phyloP scores from a whole-genome alignment of 2,113 vertebrate species.

The Lipotes vexillifer region DNA sequence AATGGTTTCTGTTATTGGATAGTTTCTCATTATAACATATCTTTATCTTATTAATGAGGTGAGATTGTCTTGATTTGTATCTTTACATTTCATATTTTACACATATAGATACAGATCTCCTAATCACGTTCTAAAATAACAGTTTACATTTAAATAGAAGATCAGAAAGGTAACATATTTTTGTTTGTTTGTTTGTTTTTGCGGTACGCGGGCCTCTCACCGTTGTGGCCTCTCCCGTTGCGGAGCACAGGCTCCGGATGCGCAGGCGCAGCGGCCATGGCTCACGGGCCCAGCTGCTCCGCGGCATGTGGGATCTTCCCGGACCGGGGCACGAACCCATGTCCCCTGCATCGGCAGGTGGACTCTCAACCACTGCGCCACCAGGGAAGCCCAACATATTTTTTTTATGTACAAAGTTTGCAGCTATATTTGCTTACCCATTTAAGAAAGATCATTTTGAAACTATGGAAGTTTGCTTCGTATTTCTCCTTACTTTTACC shows the following conservation, averaged over 20 bases:
- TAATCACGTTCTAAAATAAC: background rate
- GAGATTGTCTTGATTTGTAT: conserved; percentile 23
- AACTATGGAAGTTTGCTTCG: background rate
- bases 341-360: no score
- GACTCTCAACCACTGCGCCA: no score
- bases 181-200: background rate
- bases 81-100: background rate
- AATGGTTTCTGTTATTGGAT: conserved; percentile 18
- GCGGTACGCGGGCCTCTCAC: no score
- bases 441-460: conserved; percentile 13
- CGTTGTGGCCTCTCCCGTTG: no score
- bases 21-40: background rate
- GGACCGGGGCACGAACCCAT: no score
- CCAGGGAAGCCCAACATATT: no score
- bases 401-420: background rate
- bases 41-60: conserved; percentile 36
- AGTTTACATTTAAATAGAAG: conserved; percentile 25
- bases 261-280: no score
- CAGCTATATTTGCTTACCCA: background rate
- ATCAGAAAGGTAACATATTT: background rate
- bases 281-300: no score
- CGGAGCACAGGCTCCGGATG: no score
- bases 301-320: no score
- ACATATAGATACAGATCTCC: background rate
- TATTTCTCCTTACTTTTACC: background rate